These are phyloP conservation scores for Blastomussa wellsi DNA, from an alignment of 92 coral and sea anemone species.

Conservation along the genomic window DNA sequence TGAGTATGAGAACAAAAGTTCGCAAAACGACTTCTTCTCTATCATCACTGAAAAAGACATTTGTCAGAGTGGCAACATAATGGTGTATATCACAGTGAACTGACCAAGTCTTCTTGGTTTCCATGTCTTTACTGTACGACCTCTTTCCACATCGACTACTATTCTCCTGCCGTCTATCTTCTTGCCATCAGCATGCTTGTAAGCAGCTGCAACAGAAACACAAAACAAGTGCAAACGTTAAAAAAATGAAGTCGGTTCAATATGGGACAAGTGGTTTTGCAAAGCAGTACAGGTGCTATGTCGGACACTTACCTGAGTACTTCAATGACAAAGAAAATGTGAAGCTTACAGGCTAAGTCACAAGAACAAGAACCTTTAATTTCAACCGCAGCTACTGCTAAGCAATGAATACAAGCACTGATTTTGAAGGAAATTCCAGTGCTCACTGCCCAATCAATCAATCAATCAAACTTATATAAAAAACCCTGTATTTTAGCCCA, in stretches of 20 bases:
- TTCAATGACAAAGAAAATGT: background rate
- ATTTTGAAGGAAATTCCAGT: too few relatives aligned
- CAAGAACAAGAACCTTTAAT: too few relatives aligned
- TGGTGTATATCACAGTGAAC: background rate
- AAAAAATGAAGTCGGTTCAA: background rate
- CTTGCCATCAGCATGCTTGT: constrained; percentile 99
- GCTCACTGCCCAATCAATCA: background rate
- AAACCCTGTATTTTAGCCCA: background rate
- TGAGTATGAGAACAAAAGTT: too few relatives aligned
- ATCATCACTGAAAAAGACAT: background rate
- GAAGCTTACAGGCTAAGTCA: background rate
- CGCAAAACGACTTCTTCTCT: too few relatives aligned
- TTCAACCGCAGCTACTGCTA: too few relatives aligned
- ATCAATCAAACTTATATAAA: background rate
- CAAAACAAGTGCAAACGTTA: constrained; percentile 21
- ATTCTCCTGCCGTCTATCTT: constrained; percentile 97
- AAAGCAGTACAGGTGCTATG: background rate
- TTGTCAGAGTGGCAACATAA: background rate
- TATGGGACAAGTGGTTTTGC: too few relatives aligned
- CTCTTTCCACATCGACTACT: constrained; percentile 98
- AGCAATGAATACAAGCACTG: background rate
- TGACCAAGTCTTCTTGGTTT: constrained; percentile 93
- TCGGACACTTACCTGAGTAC: constrained; percentile 14
- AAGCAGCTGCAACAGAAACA: constrained; percentile 78
- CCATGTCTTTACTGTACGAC: constrained; percentile 98